Conservation (phyloP, 2,113 vertebrate genomes). For the Laticauda laticaudata region DNA sequence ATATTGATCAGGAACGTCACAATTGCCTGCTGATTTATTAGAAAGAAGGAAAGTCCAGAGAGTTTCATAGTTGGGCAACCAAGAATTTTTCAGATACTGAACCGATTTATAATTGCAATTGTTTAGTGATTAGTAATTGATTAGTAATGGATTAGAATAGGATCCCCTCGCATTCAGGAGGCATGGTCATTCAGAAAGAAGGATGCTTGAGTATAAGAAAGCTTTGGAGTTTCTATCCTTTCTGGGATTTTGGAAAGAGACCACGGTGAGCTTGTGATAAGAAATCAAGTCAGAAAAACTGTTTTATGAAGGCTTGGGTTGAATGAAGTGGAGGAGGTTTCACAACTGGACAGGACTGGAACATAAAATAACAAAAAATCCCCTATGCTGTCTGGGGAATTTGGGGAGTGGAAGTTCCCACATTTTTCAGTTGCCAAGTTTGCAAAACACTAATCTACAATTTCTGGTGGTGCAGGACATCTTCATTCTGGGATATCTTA, state of each 20-base stretch:
- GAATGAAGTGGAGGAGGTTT: background rate
- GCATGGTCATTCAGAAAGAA: background rate
- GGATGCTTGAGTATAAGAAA: background rate
- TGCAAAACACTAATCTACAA: background rate
- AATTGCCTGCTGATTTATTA: no score
- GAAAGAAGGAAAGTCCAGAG: background rate
- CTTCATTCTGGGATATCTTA: background rate
- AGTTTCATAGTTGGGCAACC: background rate
- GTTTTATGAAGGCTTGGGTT: background rate
- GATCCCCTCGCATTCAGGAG: background rate
- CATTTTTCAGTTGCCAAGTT: background rate
- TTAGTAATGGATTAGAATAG: background rate
- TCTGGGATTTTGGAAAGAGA: background rate
- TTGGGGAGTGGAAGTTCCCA: background rate
- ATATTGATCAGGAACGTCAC: background rate
- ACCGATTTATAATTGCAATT: background rate
- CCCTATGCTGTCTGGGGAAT: background rate
- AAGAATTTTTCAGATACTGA: background rate
- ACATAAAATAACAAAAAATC: background rate
- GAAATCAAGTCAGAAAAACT: background rate
- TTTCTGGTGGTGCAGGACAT: background rate
- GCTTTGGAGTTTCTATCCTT: background rate
- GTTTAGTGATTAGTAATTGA: background rate
- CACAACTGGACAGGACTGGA: constrained; percentile 7
- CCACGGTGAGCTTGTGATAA: background rate